These are phyloP conservation scores for Smithornis capensis DNA, from an alignment of 2,113 vertebrate genomes.

Conservation along the genomic window DNA sequence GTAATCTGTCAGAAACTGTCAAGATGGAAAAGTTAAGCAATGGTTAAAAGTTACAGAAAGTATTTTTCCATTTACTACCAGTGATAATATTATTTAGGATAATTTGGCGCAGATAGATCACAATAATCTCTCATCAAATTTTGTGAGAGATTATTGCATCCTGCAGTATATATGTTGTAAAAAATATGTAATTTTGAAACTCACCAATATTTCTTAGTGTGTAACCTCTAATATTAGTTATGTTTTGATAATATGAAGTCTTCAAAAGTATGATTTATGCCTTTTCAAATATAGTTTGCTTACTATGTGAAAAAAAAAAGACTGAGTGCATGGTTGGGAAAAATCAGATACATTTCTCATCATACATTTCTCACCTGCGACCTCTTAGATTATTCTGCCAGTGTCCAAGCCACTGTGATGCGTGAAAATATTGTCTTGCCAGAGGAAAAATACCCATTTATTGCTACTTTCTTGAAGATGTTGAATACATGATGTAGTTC, in stretches of 20 bases:
- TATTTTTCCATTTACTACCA: neutral
- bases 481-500: neutral
- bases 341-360: neutral
- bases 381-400: neutral
- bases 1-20: neutral
- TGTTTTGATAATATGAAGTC: neutral
- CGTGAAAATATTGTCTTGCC: neutral
- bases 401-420: neutral
- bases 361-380: neutral
- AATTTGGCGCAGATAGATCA: neutral
- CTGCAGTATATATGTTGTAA: neutral
- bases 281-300: neutral
- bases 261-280: neutral
- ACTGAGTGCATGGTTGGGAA: neutral
- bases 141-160: neutral
- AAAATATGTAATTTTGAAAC: neutral
- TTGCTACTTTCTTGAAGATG: neutral
- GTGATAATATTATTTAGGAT: neutral
- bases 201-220: neutral
- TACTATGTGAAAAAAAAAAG: neutral
- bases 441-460: neutral
- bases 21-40: neutral
- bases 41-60: neutral
- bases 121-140: neutral
- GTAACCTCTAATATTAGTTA: neutral